These are phyloP conservation scores for Dipodomys stephensi DNA, from an alignment of 2,113 vertebrate species.

Conservation along the genomic window DNA sequence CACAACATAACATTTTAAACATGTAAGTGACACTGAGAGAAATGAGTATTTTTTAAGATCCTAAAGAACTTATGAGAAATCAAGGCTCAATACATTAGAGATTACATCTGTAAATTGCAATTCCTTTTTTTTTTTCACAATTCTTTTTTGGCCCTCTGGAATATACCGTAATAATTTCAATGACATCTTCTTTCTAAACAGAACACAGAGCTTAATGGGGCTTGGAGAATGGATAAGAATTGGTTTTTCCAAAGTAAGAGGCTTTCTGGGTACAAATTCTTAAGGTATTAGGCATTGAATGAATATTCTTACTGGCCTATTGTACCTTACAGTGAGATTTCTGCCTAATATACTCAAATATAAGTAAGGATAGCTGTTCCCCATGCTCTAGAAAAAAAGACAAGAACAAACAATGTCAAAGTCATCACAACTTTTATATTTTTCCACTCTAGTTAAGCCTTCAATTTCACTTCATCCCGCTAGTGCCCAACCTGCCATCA, in stretches of 20 bases:
- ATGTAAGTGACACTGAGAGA: background rate
- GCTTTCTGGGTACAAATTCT: slow-evolving; percentile 60
- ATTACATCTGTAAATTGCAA: slow-evolving; percentile 23
- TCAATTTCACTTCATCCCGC: background rate
- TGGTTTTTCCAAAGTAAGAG: slow-evolving; percentile 69
- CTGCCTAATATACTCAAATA: slow-evolving; percentile 9
- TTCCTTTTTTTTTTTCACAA: slow-evolving; percentile 54
- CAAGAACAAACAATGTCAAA: slow-evolving; percentile 64
- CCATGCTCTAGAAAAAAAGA: slow-evolving; percentile 31
- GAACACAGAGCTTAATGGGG: slow-evolving; percentile 42
- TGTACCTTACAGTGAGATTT: slow-evolving; percentile 16
- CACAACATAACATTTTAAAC: background rate
- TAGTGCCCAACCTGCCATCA: slow-evolving; percentile 12
- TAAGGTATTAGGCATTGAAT: slow-evolving; percentile 60
- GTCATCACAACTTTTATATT: slow-evolving; percentile 43
- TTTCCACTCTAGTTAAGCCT: slow-evolving; percentile 10
- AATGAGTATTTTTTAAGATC: background rate
- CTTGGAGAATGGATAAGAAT: slow-evolving; percentile 64
- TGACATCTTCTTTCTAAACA: slow-evolving; percentile 64
- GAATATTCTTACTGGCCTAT: slow-evolving; percentile 30
- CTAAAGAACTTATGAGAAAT: slow-evolving; percentile 48
- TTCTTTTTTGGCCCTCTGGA: slow-evolving; percentile 44
- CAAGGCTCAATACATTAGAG: slow-evolving; percentile 56
- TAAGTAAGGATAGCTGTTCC: slow-evolving; percentile 42
- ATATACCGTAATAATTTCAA: slow-evolving; percentile 67